phyloP scores from a whole-genome alignment of 1,140 invertebrate species.

The Meloidogyne hapla region DNA sequence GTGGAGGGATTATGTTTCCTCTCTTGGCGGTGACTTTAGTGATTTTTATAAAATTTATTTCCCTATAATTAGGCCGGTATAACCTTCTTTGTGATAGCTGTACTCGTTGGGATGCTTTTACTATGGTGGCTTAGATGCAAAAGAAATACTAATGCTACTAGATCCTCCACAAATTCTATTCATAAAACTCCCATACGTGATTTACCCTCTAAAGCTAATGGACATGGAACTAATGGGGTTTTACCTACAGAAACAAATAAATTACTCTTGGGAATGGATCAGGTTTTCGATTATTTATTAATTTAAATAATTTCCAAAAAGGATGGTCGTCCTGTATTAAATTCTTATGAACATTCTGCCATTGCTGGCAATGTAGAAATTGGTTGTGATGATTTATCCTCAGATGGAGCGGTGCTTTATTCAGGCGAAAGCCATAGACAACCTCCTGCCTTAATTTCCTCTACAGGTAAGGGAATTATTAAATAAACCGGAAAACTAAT shows the following conservation, averaged over 20 bases:
- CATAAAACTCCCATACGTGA: constrained; percentile 14
- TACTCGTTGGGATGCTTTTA: constrained; percentile 65
- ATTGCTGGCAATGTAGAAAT: constrained; percentile 5
- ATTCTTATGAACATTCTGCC: constrained; percentile 33
- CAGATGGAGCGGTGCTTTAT: constrained; percentile 12
- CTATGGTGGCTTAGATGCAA: constrained; percentile 60
- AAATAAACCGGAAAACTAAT: not conserved
- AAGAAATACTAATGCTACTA: constrained; percentile 28
- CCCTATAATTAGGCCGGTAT: constrained; percentile 18
- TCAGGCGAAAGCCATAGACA: not conserved
- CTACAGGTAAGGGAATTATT: not conserved
- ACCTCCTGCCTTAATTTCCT: not conserved
- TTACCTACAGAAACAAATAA: constrained; percentile 59
- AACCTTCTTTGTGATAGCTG: constrained; percentile 32
- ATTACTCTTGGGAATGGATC: constrained; percentile 49
- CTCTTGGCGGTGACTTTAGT: constrained; percentile 9
- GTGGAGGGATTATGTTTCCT: constrained; percentile 23
- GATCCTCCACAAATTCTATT: constrained; percentile 24
- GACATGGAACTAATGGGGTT: constrained; percentile 26
- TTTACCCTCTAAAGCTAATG: constrained; percentile 26
- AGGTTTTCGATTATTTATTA: not conserved
- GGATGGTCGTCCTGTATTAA: constrained; percentile 57
- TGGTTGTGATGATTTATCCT: constrained; percentile 5
- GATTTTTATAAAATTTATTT: not conserved
- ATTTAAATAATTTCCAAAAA: constrained; percentile 1